Conservation (phyloP, 2,797 vertebrate species). For the Cirrhinus mrigala region DNA sequence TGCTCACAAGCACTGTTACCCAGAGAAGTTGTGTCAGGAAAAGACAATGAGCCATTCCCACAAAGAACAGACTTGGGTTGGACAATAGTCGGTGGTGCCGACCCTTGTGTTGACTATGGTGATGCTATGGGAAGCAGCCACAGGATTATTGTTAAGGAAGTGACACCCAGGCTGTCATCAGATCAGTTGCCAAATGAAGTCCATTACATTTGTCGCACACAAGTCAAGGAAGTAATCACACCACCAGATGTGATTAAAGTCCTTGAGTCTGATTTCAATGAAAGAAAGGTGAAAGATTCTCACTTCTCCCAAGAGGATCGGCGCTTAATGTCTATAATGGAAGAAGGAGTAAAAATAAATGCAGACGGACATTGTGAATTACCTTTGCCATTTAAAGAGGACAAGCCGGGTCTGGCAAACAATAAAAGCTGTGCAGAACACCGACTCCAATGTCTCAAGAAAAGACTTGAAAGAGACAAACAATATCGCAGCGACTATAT, state of each 20-base stretch:
- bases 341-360: background rate
- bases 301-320: background rate
- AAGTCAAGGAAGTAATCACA: background rate
- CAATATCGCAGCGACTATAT: background rate
- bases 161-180: background rate
- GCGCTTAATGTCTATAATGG: background rate
- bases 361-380: background rate
- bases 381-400: background rate
- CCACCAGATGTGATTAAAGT: background rate
- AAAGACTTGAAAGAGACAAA: slow-evolving; percentile 6
- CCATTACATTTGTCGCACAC: background rate
- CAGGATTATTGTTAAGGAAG: background rate
- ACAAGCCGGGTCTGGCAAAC: background rate
- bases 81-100: background rate
- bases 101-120: slow-evolving; percentile 1
- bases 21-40: slow-evolving; percentile 48
- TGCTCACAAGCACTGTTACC: slow-evolving; percentile 44
- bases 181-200: background rate
- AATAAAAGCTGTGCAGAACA: slow-evolving; percentile 8
- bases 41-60: slow-evolving; percentile 32
- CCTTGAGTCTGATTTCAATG: background rate
- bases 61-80: slow-evolving; percentile 16
- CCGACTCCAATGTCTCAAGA: background rate
- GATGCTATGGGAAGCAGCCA: slow-evolving; percentile 12
- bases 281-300: background rate